Evolutionary conservation across 1,140 invertebrate genomes (phyloP).

Genomic region (Helicorthomorpha holstii): DNA sequence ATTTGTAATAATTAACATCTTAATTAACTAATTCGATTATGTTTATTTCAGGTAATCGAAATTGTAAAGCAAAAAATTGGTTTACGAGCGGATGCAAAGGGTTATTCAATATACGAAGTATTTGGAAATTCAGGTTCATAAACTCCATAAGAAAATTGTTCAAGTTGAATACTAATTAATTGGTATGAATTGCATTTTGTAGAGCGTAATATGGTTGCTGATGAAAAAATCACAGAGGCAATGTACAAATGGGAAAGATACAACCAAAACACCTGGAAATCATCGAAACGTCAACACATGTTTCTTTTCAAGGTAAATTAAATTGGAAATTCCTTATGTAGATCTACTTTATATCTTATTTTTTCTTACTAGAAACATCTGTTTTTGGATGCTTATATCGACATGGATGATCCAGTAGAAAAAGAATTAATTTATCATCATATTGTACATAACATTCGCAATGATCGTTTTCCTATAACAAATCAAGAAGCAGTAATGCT

Average conservation of each 20-base stretch:
- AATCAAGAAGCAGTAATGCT: conserved; percentile 89
- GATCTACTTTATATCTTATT: conserved; percentile 3
- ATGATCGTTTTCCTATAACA: conserved; percentile 75
- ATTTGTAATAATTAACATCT: background rate
- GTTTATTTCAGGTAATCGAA: conserved; percentile 44
- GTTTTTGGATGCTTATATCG: conserved; percentile 70
- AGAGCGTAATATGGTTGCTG: conserved; percentile 59
- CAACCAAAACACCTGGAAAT: conserved; percentile 12
- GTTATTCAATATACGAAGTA: conserved; percentile 63
- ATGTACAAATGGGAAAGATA: conserved; percentile 90
- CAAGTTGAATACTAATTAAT: conserved; percentile 17
- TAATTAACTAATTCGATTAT: too few relatives aligned
- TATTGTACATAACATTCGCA: conserved; percentile 70
- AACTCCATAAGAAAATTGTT: background rate
- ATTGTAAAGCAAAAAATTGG: conserved; percentile 85
- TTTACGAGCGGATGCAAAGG: conserved; percentile 57
- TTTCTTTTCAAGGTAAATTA: conserved; percentile 27
- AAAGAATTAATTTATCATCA: conserved; percentile 94
- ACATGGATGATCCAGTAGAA: conserved; percentile 70
- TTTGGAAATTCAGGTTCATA: conserved; percentile 33
- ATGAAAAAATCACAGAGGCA: conserved; percentile 83
- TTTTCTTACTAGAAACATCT: conserved; percentile 85
- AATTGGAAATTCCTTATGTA: background rate
- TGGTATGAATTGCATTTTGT: conserved; percentile 25
- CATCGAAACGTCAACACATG: conserved; percentile 21